These are phyloP conservation scores for Micrasema longulum DNA, from an alignment of 1,140 invertebrate species.

Conservation along the genomic window DNA sequence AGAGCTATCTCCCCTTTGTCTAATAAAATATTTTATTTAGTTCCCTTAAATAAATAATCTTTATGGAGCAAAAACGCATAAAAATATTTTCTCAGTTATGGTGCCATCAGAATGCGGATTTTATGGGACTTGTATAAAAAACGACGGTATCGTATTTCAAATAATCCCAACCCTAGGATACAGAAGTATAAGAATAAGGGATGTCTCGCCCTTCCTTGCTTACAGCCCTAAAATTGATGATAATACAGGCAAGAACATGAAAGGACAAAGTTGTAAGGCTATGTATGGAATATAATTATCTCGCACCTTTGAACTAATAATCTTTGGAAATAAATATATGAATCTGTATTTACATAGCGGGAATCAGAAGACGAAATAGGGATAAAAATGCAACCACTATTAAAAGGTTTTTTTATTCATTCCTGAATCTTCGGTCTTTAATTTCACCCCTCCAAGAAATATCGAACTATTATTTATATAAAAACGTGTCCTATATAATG, in stretches of 20 bases:
- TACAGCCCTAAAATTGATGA: neutral
- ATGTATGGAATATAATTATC: constrained; percentile 8
- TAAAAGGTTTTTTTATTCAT: too few relatives aligned
- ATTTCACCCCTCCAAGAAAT: too few relatives aligned
- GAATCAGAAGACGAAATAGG: neutral
- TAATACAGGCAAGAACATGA: constrained; percentile 8
- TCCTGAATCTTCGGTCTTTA: too few relatives aligned
- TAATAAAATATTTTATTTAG: too few relatives aligned
- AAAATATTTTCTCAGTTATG: neutral
- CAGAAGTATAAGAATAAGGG: too few relatives aligned
- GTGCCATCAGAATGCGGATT: constrained; percentile 3
- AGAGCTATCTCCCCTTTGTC: too few relatives aligned
- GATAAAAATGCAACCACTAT: too few relatives aligned
- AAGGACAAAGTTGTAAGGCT: neutral
- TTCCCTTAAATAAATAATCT: constrained; percentile 2
- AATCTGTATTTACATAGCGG: neutral
- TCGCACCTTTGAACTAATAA: constrained; percentile 17
- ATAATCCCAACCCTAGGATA: constrained; percentile 2
- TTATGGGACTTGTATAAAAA: constrained; percentile 24
- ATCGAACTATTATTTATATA: too few relatives aligned
- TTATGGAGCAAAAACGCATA: constrained; percentile 7
- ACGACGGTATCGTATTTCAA: constrained; percentile 23
- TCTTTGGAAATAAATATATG: constrained; percentile 4
- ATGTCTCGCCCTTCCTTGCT: too few relatives aligned
- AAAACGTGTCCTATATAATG: too few relatives aligned